Percentiles rank a stretch among this genome's conserved stretches.
Conservation (phyloP, 2,888 invertebrate genomes). For the Monochamus alternatus region DNA sequence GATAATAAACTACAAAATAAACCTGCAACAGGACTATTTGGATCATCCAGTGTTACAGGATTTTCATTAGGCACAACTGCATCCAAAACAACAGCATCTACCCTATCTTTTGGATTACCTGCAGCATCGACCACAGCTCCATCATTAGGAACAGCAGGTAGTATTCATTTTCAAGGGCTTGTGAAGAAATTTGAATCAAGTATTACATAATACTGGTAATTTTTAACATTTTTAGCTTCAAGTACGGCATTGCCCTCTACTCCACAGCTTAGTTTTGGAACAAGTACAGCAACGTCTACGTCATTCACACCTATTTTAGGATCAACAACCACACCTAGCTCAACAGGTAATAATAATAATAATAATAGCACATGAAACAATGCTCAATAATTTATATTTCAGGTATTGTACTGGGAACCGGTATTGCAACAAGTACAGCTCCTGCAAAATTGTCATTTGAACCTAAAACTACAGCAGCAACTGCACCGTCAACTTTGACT, state of each 20-base stretch:
- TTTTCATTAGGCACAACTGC: conserved; percentile 42
- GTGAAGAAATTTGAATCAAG: background rate
- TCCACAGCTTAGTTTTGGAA: conserved; percentile 50
- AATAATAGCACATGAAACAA: background rate
- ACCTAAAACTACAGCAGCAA: conserved; percentile 40
- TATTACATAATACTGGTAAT: background rate
- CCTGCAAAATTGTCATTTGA: conserved; percentile 44
- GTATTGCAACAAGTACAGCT: conserved; percentile 62
- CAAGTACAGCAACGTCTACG: conserved; percentile 41
- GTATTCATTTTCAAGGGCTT: no score
- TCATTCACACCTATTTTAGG: conserved; percentile 51
- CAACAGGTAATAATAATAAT: conserved; percentile 28
- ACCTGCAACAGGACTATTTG: conserved; percentile 43
- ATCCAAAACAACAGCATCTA: conserved; percentile 48
- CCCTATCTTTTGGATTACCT: conserved; percentile 63
- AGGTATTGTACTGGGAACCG: conserved; percentile 35
- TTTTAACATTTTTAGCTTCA: conserved; percentile 17
- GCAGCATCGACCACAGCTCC: conserved; percentile 68
- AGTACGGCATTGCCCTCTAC: conserved; percentile 45
- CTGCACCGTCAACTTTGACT: conserved; percentile 21
- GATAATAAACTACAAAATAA: conserved; percentile 50
- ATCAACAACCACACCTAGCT: conserved; percentile 45
- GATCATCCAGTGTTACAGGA: conserved; percentile 14
- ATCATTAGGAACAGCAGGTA: conserved; percentile 38
- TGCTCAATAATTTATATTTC: background rate